Evolutionary conservation across 35 echinoderm and acorn worm genomes (phyloP), one percentile per base, ranked within the genome.

Genomic region (Chiridota heheva): DNA sequence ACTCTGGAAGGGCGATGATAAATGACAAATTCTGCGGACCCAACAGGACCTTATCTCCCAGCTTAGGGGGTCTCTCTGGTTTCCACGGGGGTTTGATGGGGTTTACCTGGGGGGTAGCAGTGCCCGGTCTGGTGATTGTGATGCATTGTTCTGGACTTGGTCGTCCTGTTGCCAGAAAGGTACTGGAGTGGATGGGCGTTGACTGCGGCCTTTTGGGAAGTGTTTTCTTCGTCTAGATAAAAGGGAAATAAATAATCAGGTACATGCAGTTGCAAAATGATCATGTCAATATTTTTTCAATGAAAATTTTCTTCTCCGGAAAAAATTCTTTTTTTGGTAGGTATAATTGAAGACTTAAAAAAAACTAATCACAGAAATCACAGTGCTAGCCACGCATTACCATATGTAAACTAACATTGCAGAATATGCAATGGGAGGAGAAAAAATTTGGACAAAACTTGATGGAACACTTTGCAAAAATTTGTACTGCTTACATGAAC

Each of bases 1-100:
- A 63, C 53, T 97, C 94, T 34, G 94, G 94, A 41, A 97, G 33
- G 0, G 94, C 94, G 26, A 91, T 84, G 64, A 98, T 98, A 41
- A 84, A 91, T 8, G 78, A 85, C 22, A 98, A 36, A 81, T 89
- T 98, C 60, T 98, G 95, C 32, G 82, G 73, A 2, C 89, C 95
- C n/a, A 91, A 57, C 42, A 98, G 67, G 5, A 98, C 80, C 57
- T 88, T 87, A 30, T 98, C 95, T 7, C 95, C 95, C 13, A 98
- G 62, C 26, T 31, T 80, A 0, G 95, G 95, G 4, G 82, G 41
- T 61, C 70, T 88, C 15, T 71, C 77, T 6, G 78, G 68, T 31
- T 20, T 27, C 84, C 78, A 82, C 0, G 63, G 29, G 15, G 84
- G 46, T 42, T n/a, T 60, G 5, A 66, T 47, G 13, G 73, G 38